These are phyloP conservation scores for Babyrousa celebensis DNA, from an alignment of 2,797 vertebrate genomes.

Conservation along the genomic window DNA sequence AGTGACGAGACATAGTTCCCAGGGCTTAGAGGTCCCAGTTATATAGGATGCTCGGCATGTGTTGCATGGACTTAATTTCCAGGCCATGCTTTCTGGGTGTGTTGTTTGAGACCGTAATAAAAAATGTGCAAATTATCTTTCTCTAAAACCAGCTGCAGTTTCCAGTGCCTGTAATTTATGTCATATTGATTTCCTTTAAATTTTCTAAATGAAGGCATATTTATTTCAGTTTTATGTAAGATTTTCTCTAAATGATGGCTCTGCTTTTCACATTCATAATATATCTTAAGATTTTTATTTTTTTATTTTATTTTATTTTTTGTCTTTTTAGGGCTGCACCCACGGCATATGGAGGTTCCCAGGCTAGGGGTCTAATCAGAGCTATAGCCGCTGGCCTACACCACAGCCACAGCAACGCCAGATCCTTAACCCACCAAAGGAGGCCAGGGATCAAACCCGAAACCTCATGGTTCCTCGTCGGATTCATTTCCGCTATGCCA, in stretches of 20 bases:
- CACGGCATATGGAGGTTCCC: too few species aligned
- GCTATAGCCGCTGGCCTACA: too few species aligned
- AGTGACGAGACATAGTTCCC: too few species aligned
- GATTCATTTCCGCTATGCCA: too few species aligned
- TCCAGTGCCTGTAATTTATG: constrained; percentile 54
- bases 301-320: too few species aligned
- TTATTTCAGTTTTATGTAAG: constrained; percentile 68
- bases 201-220: constrained; percentile 69
- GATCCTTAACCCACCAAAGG: too few species aligned
- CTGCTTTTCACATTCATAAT: constrained; percentile 40
- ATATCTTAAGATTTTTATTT: background rate
- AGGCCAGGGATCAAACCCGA: too few species aligned
- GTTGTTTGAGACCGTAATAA: constrained; percentile 49
- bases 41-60: background rate
- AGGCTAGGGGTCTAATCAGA: too few species aligned
- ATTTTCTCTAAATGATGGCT: background rate
- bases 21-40: background rate
- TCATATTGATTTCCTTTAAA: constrained; percentile 64
- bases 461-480: too few species aligned
- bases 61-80: constrained; percentile 65
- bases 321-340: too few species aligned
- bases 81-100: constrained; percentile 63
- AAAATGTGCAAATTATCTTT: constrained; percentile 40
- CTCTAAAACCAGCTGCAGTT: background rate
- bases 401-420: too few species aligned